Evolutionary conservation across 2,797 vertebrate genomes (phyloP).

Genomic region (Pyrocephalus nanus): DNA sequence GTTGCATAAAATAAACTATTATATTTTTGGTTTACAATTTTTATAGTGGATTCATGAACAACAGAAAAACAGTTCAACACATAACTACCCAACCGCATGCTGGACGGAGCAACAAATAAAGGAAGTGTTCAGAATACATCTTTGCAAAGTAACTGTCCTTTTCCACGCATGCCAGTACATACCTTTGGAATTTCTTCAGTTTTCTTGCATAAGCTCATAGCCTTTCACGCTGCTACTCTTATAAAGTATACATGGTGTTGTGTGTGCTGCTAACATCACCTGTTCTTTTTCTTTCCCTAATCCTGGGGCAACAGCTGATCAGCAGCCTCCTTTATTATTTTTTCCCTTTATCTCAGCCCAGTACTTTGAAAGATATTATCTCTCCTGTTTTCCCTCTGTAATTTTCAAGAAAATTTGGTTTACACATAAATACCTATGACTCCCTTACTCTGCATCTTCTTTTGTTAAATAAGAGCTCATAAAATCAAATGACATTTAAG

Average conservation of each 20-base stretch:
- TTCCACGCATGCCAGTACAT: neutral
- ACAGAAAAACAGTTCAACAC: neutral
- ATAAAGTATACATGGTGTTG: neutral
- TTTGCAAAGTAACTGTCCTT: neutral
- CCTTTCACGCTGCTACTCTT: neutral
- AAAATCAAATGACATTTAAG: conserved; percentile 38
- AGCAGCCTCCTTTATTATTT: neutral
- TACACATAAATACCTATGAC: neutral
- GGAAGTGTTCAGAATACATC: accelerated
- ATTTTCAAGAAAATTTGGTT: conserved; percentile 9
- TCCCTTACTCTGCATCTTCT: conserved; percentile 17
- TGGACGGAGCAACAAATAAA: neutral
- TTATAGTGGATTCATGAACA: neutral
- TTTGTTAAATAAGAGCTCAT: conserved; percentile 41
- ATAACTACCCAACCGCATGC: neutral
- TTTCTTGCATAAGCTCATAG: neutral
- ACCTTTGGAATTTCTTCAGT: neutral
- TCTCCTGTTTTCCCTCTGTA: neutral
- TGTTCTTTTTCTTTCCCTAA: neutral
- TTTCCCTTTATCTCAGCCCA: neutral
- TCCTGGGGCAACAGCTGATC: neutral
- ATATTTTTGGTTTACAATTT: neutral
- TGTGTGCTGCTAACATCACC: neutral
- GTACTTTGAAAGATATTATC: neutral
- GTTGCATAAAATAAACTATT: neutral